Evolutionary conservation across 92 coral and sea anemone genomes (phyloP), one percentile per base, ranked within the genome.

Genomic region (Phenganax stokvisi): DNA sequence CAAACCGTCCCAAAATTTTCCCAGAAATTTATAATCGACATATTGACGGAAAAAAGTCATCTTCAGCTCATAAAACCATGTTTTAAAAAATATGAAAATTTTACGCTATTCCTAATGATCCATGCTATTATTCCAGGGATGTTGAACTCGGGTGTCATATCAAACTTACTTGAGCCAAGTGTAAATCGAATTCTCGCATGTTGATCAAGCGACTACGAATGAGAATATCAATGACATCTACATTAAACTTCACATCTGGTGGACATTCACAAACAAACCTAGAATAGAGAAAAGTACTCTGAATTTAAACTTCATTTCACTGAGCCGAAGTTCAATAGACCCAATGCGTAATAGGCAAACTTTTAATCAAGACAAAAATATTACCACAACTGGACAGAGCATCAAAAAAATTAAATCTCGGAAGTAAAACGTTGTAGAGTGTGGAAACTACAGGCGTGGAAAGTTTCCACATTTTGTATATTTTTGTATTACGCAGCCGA

Each of bases 251-350:
- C 51, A 96, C 84, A 74, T 96, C 99, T 16, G 94, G 92, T 0
- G 97, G 97, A 79, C 99, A 96, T 54, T 96, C 99, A 51, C 99
- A 96, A 75, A 96, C 99, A 67, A 96, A 92, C 91, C 99, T 96
- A 44, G 12, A 83, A 10, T 53, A 62, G 6, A 79, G 53, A 79
- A 61, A 10, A 53, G 61, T 27, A 9, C 2, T 37, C 5, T 37
- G 51, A 25, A 9, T 3, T 72, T 27, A 30, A 51, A 37, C n/a
- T 70, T 63, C 28, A 63, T 12, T 3, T 25, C 6, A 66, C 47
- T 27, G 51, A 30, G 9, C 53, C 62, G 29, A 29, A 10, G 10
- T 59, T 15, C 56, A 29, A 9, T 30, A 29, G 51, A 29, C 27
- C 11, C 25, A 65, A 4, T 28, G 71, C 25, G 30, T 28, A 17